These are phyloP conservation scores for Diaprepes abbreviatus DNA, from an alignment of 2,888 invertebrate genomes.

Conservation along the genomic window DNA sequence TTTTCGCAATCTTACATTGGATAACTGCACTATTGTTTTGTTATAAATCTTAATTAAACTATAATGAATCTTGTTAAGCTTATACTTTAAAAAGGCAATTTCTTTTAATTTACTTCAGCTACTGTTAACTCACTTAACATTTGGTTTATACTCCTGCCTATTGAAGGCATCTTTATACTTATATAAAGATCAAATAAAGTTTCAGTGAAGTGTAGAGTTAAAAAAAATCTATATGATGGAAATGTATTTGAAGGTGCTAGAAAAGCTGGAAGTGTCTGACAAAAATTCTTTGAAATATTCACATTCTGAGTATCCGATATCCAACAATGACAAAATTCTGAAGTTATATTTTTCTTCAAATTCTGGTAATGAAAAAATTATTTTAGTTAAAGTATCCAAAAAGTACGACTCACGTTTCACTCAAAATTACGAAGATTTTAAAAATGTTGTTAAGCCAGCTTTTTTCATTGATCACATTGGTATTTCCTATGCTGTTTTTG, in stretches of 20 bases:
- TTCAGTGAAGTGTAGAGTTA: background rate
- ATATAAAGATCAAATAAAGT: too few species aligned
- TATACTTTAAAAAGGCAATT: background rate
- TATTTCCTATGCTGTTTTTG: background rate
- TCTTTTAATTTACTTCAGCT: background rate
- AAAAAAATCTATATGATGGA: background rate
- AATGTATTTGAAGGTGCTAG: background rate
- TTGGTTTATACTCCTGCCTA: too few species aligned
- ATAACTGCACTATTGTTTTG: conserved; percentile 5
- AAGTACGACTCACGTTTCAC: background rate
- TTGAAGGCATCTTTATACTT: too few species aligned
- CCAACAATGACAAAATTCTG: background rate
- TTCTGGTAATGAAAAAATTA: background rate
- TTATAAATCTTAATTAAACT: conserved; percentile 6
- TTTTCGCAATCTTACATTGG: background rate
- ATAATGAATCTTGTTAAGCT: background rate
- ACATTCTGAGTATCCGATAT: background rate
- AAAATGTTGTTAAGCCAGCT: background rate
- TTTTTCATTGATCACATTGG: background rate
- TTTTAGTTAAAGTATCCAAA: background rate
- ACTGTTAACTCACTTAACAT: background rate
- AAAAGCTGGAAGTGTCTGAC: background rate
- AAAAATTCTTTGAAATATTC: background rate
- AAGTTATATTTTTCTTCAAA: background rate
- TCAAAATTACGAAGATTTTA: background rate